phyloP scores from a whole-genome alignment of 2,888 invertebrate genomes.

The Stenchaetothrips biformis region DNA sequence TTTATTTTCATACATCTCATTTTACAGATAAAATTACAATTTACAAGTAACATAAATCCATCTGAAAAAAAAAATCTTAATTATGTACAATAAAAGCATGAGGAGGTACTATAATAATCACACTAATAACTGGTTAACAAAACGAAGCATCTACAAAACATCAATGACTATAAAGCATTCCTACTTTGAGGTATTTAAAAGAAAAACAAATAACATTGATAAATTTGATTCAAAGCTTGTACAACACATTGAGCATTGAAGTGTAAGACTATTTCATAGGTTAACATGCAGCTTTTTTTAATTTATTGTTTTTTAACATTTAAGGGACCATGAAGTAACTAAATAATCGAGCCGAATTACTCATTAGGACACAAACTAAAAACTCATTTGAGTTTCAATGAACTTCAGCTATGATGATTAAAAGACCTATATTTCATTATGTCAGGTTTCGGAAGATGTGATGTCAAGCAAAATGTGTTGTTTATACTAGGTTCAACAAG shows the following conservation, averaged over 20 bases:
- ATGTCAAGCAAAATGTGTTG: background rate
- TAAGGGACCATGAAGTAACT: too few relatives aligned
- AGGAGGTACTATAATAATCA: conserved; percentile 1
- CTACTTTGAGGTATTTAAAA: conserved; percentile 17
- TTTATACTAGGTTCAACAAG: background rate
- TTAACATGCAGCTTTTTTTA: conserved; percentile 2
- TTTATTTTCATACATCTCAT: background rate
- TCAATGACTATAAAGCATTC: conserved; percentile 18
- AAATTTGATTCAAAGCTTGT: conserved; percentile 19
- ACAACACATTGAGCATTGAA: conserved; percentile 13
- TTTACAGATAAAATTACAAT: background rate
- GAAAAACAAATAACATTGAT: background rate
- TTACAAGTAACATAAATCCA: background rate
- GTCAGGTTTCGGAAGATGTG: background rate
- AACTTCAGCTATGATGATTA: too few relatives aligned
- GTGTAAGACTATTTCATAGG: background rate
- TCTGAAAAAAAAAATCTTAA: background rate
- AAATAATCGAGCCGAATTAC: background rate
- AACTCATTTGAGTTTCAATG: too few relatives aligned
- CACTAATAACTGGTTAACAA: conserved; percentile 19
- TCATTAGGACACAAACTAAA: background rate
- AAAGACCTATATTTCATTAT: background rate
- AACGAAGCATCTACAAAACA: conserved; percentile 7
- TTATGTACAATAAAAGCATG: conserved; percentile 15
- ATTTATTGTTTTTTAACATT: background rate